Evolutionary conservation across 2,888 invertebrate genomes (phyloP).

Genomic region (Heliconius aoede): DNA sequence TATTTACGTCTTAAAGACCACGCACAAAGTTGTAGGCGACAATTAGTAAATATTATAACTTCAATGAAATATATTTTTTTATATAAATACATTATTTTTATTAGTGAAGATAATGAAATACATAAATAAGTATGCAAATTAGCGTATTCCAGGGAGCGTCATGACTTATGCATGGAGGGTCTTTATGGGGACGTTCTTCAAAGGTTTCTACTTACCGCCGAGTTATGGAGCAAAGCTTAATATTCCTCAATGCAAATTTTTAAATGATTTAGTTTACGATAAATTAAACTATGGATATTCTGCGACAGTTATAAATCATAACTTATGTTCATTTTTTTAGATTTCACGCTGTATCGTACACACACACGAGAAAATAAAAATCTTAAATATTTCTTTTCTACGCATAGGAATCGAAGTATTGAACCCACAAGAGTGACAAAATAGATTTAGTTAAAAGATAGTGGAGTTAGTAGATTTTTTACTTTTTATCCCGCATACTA

Average conservation of each 20-base stretch:
- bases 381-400: too few relatives aligned
- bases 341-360: too few relatives aligned
- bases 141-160: slow-evolving; percentile 16
- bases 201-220: slow-evolving; percentile 9
- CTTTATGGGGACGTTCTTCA: slow-evolving; percentile 17
- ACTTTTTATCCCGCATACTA: too few relatives aligned
- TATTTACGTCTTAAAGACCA: neutral
- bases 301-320: neutral
- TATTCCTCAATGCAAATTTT: slow-evolving; percentile 1
- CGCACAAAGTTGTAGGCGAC: neutral
- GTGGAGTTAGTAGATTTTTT: too few relatives aligned
- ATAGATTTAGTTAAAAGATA: too few relatives aligned
- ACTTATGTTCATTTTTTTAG: neutral
- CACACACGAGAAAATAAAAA: too few relatives aligned
- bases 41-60: neutral
- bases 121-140: slow-evolving; percentile 26
- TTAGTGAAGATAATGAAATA: slow-evolving; percentile 18
- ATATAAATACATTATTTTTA: neutral
- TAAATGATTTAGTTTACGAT: neutral
- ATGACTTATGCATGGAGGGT: slow-evolving; percentile 25
- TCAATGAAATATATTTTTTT: neutral
- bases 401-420: too few relatives aligned
- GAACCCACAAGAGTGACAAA: too few relatives aligned
- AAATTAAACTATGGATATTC: neutral
- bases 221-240: slow-evolving; percentile 15